phyloP scores from a whole-genome alignment of 2,113 vertebrate genomes.

The Cyprinus carpio region DNA sequence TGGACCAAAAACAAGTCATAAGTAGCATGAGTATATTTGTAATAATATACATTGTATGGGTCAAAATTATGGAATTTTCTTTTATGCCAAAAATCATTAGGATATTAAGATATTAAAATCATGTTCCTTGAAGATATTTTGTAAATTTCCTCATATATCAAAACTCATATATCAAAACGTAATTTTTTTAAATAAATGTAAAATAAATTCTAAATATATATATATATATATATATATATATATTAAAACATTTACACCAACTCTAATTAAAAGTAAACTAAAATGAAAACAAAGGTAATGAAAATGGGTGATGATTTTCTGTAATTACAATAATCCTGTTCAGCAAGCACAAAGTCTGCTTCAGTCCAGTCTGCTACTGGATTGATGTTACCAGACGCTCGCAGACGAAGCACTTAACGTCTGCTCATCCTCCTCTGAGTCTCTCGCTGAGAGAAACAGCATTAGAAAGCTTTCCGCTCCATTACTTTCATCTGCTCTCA shows the following conservation, averaged over 20 bases:
- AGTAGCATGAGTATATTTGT: too few relatives aligned
- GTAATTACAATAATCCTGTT: conserved; percentile 3
- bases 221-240: background rate
- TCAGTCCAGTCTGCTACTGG: conserved; percentile 1
- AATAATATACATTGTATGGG: too few relatives aligned
- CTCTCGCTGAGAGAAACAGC: conserved; percentile 38
- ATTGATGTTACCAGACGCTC: conserved; percentile 19
- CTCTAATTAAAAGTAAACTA: background rate
- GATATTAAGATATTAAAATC: too few relatives aligned
- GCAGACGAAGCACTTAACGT: conserved; percentile 40
- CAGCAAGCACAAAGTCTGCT: background rate
- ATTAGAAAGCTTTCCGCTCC: conserved; percentile 46
- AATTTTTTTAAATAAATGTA: background rate
- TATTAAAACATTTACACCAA: background rate
- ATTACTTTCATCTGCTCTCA: conserved; percentile 35
- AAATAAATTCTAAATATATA: background rate
- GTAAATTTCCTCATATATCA: too few relatives aligned
- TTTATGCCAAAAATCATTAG: too few relatives aligned
- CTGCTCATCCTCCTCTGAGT: conserved; percentile 32
- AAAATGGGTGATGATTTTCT: background rate
- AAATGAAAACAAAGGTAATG: background rate
- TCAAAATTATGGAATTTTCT: too few relatives aligned
- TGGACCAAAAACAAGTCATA: too few relatives aligned
- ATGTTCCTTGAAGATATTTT: too few relatives aligned
- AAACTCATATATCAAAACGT: too few relatives aligned